Conservation (phyloP, 2,113 vertebrate species). For the Microtus pennsylvanicus region DNA sequence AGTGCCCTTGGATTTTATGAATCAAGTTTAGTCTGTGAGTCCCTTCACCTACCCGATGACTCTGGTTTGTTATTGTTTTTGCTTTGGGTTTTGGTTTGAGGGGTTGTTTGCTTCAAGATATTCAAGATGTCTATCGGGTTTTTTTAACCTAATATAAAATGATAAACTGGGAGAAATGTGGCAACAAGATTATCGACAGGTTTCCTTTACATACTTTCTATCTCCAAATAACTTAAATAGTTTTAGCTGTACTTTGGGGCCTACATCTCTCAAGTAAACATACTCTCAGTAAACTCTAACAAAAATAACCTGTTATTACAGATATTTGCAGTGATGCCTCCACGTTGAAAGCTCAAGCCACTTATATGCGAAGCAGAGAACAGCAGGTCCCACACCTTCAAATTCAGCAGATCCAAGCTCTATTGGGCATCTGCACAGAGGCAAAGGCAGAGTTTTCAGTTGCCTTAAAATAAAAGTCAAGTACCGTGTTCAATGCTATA, state of each 20-base stretch:
- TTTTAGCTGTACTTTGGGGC: slow-evolving; percentile 29
- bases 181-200: slow-evolving; percentile 26
- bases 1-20: slow-evolving; percentile 9
- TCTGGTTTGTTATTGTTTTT: background rate
- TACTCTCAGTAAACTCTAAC: slow-evolving; percentile 17
- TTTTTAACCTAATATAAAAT: background rate
- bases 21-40: slow-evolving; percentile 46
- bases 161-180: slow-evolving; percentile 12
- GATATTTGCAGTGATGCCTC: slow-evolving; percentile 50
- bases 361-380: slow-evolving; percentile 58
- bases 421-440: slow-evolving; percentile 70
- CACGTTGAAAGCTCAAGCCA: slow-evolving; percentile 25
- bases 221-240: slow-evolving; percentile 46
- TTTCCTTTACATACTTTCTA: slow-evolving; percentile 50
- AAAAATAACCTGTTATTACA: slow-evolving; percentile 40
- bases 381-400: slow-evolving; percentile 62
- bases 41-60: slow-evolving; percentile 4
- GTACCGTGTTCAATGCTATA: slow-evolving; percentile 77
- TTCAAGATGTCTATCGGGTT: background rate
- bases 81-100: too few relatives aligned
- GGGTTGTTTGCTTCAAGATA: background rate
- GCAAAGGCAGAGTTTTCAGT: slow-evolving; percentile 73
- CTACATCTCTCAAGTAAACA: slow-evolving; percentile 45
- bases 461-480: slow-evolving; percentile 82
- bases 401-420: slow-evolving; percentile 67